Evolutionary conservation across 2,888 invertebrate species (phyloP), one percentile per base, ranked within the genome.

Genomic region (Lacanobia wlatinum): DNA sequence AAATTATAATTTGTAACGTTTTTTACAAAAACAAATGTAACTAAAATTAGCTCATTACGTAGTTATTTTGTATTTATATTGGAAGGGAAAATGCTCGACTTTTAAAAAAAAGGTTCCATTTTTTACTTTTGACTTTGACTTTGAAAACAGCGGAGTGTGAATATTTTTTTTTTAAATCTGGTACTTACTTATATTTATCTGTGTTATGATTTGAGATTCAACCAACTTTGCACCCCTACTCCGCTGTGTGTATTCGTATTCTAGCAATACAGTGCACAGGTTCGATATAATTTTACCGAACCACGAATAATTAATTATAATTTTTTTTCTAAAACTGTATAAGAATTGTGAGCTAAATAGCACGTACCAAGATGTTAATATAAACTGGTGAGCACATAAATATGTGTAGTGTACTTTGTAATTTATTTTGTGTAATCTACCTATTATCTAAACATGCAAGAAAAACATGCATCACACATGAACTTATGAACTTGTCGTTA

Each of bases 21-120:
- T 50, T 73, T 21, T 56, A 73, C 6, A 61, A 46, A 60, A 48
- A 23, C 40, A 43, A n/a, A 74, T n/a, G 34, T 50, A n/a, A 74
- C 34, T n/a, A 18, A 8, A 23, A 34, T 34, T 48, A 23, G 12
- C 40, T 18, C 40, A 56, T 48, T 21, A n/a, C n/a, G n/a, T 53
- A 71, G 9, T 55, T 48, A 0, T 9, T 53, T 4, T 18, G 28
- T 28, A 53, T 73, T 46, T 28, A 9, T 40, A 14, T n/a, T 53
- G 12, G 16, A 38, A 14, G n/a, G n/a, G 40, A 14, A n/a, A 23
- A 34, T 43, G 14, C 5, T 48, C 9, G 28, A 14, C 9, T 50
- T 28, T 18, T n/a, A 40, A 48, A 23, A 4, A 28, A 60, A 38
- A 12, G 2, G 5, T 21, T 52, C 1, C 1, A 8, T n/a, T n/a